phyloP scores from a whole-genome alignment of 2,888 invertebrate species.

The Lepidonotus clava region DNA sequence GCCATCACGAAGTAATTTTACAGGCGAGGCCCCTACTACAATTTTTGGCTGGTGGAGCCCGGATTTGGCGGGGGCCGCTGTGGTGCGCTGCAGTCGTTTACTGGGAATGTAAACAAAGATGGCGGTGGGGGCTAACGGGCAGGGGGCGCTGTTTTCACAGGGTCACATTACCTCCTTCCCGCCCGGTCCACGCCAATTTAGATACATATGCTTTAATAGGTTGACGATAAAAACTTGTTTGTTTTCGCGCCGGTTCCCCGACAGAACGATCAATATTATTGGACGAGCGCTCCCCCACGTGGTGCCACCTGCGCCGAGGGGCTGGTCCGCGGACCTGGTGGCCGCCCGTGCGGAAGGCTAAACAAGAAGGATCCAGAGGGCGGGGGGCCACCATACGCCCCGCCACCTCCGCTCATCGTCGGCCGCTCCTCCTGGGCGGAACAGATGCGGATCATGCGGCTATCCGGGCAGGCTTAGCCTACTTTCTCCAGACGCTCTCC shows the following conservation, averaged over 20 bases:
- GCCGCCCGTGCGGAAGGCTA: neutral
- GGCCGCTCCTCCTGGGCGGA: neutral
- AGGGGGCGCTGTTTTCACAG: conserved; percentile 27
- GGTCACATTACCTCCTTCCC: conserved; percentile 22
- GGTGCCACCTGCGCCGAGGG: conserved; percentile 7
- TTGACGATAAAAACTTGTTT: conserved; percentile 51
- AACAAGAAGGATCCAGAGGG: conserved; percentile 5
- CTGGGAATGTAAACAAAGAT: neutral
- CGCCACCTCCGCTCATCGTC: conserved; percentile 34
- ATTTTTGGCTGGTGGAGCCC: too few species aligned
- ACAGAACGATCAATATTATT: conserved; percentile 54
- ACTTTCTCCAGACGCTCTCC: too few species aligned
- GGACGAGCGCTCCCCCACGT: conserved; percentile 50
- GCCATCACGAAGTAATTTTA: too few species aligned
- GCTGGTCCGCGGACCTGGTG: neutral
- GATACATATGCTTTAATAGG: conserved; percentile 55
- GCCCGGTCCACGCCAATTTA: conserved; percentile 37
- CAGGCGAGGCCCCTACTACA: too few species aligned
- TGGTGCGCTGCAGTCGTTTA: too few species aligned
- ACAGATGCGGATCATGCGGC: conserved; percentile 24
- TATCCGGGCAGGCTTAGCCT: conserved; percentile 32
- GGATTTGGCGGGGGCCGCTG: too few species aligned
- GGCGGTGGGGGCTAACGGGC: neutral
- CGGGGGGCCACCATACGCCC: neutral
- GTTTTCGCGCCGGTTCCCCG: conserved; percentile 43